phyloP scores from a whole-genome alignment of 2,113 vertebrate genomes.

The Polyodon spathula region DNA sequence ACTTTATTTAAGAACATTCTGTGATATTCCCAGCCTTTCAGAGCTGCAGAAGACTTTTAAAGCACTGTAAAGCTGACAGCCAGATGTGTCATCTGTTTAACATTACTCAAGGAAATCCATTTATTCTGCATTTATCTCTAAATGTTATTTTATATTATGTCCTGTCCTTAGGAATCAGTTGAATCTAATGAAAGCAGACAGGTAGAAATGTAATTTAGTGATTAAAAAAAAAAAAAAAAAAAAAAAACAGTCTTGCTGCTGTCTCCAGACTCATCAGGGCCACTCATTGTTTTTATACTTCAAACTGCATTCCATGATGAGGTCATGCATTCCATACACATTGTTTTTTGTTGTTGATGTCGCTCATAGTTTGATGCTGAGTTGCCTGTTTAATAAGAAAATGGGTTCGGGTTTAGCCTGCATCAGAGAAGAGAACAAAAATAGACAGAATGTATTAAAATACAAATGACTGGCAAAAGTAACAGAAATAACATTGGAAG shows the following conservation, averaged over 20 bases:
- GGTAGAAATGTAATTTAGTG: not conserved
- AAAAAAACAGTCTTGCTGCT: not conserved
- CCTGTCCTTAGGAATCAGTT: not conserved
- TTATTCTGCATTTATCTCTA: not conserved
- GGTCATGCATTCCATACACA: no score
- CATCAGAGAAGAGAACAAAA: no score
- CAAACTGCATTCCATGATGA: not conserved
- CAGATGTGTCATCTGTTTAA: not conserved
- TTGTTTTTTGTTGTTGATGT: not conserved
- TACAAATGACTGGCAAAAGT: no score
- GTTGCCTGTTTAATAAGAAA: no score
- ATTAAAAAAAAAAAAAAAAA: no score
- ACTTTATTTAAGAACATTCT: not conserved
- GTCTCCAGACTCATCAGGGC: not conserved
- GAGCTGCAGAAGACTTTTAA: not conserved
- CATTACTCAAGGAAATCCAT: conserved; percentile 2
- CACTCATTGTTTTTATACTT: not conserved
- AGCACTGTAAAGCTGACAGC: not conserved
- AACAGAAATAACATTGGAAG: no score
- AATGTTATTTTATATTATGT: not conserved
- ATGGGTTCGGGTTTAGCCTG: no score
- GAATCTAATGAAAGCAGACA: conserved; percentile 2
- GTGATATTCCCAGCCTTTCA: not conserved
- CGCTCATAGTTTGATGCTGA: not conserved
- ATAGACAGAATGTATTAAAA: no score